Conservation (phyloP, 2,113 vertebrate genomes). For the Aphyosemion australe region DNA sequence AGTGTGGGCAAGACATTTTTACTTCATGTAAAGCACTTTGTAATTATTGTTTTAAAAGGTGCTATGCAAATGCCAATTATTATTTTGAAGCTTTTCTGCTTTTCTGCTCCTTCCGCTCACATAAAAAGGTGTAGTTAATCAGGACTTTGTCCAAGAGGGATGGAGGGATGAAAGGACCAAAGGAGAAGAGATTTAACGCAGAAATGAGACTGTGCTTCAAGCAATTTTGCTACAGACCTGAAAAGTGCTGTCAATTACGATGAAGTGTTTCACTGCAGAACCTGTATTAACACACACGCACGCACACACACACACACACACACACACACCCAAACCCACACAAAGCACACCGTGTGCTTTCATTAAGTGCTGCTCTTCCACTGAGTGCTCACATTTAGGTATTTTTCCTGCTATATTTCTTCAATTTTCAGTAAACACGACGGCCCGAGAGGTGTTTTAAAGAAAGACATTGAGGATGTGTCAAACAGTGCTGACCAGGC, state of each 20-base stretch:
- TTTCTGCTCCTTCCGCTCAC: conserved; percentile 25
- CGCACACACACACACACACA: too few species aligned
- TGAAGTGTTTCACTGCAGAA: conserved; percentile 44
- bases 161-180: conserved; percentile 17
- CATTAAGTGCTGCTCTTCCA: conserved; percentile 7
- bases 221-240: conserved; percentile 44
- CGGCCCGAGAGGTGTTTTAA: conserved; percentile 6
- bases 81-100: conserved; percentile 36
- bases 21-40: conserved; percentile 11
- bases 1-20: not conserved
- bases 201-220: conserved; percentile 24
- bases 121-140: conserved; percentile 61
- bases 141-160: conserved; percentile 31
- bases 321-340: conserved; percentile 10
- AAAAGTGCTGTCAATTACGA: conserved; percentile 65
- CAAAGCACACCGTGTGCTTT: conserved; percentile 2
- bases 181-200: conserved; percentile 21
- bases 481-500: conserved; percentile 8
- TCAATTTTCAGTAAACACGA: conserved; percentile 22
- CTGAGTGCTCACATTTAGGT: conserved; percentile 9
- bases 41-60: conserved; percentile 33
- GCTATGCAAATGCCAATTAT: conserved; percentile 25
- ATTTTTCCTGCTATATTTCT: conserved; percentile 20
- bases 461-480: not conserved
- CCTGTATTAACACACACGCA: not conserved